A percentile compares a stretch with the other conserved stretches of the same genome.
Evolutionary conservation across 2,888 invertebrate genomes (phyloP).

Genomic region (Hirudinaria manillensis): DNA sequence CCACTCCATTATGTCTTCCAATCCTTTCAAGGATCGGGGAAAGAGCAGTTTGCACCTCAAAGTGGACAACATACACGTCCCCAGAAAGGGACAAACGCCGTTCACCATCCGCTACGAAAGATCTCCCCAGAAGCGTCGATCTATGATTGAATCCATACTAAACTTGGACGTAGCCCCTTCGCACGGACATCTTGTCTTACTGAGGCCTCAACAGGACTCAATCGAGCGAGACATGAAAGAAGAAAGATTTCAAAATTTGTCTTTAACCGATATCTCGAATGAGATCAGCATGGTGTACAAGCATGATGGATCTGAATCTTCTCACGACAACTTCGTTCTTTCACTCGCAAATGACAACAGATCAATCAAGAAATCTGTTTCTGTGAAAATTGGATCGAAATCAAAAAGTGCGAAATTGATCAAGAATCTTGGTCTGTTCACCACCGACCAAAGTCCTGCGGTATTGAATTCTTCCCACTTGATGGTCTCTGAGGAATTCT

Average conservation of each 20-base stretch:
- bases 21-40: neutral
- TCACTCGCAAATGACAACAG: slow-evolving; percentile 26
- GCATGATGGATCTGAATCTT: slow-evolving; percentile 22
- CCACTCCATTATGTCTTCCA: neutral
- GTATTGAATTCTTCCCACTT: neutral
- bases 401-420: neutral
- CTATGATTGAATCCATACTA: slow-evolving; percentile 22
- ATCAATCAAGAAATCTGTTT: slow-evolving; percentile 24
- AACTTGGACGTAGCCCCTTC: slow-evolving; percentile 20
- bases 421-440: neutral
- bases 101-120: slow-evolving; percentile 20
- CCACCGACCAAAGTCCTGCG: neutral
- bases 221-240: neutral
- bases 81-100: slow-evolving; percentile 14
- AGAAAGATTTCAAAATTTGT: slow-evolving; percentile 18
- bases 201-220: neutral
- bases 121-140: slow-evolving; percentile 22
- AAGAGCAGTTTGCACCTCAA: slow-evolving; percentile 13
- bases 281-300: slow-evolving; percentile 27
- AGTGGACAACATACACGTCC: slow-evolving; percentile 12
- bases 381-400: slow-evolving; percentile 16
- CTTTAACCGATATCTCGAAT: slow-evolving; percentile 17
- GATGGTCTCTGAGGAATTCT: slow-evolving; percentile 1
- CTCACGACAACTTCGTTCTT: slow-evolving; percentile 19
- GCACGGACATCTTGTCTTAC: slow-evolving; percentile 18